A percentile compares a stretch with the other conserved stretches of the same genome.
phyloP scores from a whole-genome alignment of 2,888 invertebrate genomes.

The Tipula unca region DNA sequence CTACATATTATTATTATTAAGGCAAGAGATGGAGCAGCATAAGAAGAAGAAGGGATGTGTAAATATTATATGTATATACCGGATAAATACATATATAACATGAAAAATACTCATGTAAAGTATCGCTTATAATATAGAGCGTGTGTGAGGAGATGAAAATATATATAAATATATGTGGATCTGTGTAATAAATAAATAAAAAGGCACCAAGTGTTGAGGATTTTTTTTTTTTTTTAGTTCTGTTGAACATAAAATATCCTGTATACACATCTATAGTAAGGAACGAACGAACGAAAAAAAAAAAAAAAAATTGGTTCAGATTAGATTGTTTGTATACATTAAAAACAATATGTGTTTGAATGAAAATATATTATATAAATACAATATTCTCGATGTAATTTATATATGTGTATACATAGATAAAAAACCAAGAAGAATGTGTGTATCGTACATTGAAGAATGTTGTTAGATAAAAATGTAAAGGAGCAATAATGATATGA shows the following conservation, averaged over 20 bases:
- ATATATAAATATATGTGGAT: background rate
- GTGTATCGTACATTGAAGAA: background rate
- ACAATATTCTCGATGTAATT: background rate
- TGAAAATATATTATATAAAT: background rate
- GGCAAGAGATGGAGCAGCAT: background rate
- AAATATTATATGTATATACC: too few species aligned
- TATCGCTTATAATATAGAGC: background rate
- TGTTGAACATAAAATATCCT: background rate
- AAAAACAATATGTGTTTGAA: background rate
- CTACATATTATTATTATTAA: background rate
- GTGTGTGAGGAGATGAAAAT: background rate
- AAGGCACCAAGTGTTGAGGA: background rate
- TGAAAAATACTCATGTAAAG: background rate
- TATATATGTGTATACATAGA: too few species aligned
- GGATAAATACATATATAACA: background rate
- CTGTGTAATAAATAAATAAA: background rate
- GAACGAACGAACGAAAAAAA: background rate
- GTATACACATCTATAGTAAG: background rate
- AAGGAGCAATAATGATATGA: background rate
- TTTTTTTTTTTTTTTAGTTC: background rate
- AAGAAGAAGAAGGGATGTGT: background rate
- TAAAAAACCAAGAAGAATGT: background rate
- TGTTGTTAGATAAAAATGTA: background rate
- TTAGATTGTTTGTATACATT: background rate
- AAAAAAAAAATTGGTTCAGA: background rate